Evolutionary conservation across 2,888 invertebrate species (phyloP), one percentile per base, ranked within the genome.

Genomic region (Trachelus tabidus): DNA sequence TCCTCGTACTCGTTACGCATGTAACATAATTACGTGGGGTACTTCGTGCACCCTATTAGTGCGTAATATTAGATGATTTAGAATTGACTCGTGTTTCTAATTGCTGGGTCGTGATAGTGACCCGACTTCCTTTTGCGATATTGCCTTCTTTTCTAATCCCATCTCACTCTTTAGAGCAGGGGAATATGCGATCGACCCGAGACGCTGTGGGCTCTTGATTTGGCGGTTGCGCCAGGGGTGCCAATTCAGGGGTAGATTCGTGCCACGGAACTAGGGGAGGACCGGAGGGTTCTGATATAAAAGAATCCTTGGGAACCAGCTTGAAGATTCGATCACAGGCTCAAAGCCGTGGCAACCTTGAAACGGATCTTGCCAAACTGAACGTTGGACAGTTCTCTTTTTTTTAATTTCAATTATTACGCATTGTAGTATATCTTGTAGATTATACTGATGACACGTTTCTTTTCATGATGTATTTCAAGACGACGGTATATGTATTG

Each of bases 291-390:
- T 84, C 81, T 79, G 82, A 85, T 86, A 87, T 87, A 88, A 89
- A 89, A 86, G 88, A 89, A 85, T 88, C 91, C 90, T 91, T 91
- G 91, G 91, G 91, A 91, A 91, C 91, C 88, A 79, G 85, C 83
- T 81, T 87, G 83, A 91, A 91, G 91, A 91, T 91, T 90, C 90
- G 90, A 90, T 91, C 91, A 91, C 91, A 91, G 88, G 87, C 86
- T 86, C 56, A 9, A 56, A 56, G 56, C 56, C 56, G 56, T 85
- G 86, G n/a, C 35, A 37, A 76, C 33, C 73, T 69, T 73, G 31
- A 69, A 76, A 75, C 68, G 69, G 73, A 76, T 73, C 71, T 68
- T 69, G 69, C 71, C 69, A 71, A 71, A 31, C 15, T 34, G 23
- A 71, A 71, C 71, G 31, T 31, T 71, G 71, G 33, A 34, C 31